phyloP scores from a whole-genome alignment of 1,140 invertebrate genomes.

The Hylyphantes graminicola region DNA sequence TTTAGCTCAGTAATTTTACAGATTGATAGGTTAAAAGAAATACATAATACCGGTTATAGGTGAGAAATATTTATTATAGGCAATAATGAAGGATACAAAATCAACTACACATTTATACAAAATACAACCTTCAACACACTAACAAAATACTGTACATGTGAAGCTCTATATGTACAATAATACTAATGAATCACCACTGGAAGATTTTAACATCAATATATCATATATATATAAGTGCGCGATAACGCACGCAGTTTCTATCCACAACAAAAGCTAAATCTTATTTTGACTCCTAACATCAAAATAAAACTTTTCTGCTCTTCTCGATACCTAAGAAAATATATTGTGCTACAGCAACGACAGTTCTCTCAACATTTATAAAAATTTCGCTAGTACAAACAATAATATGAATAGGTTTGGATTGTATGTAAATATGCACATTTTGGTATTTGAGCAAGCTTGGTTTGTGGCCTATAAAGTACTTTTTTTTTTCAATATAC shows the following conservation, averaged over 20 bases:
- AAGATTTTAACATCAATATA: constrained; percentile 40
- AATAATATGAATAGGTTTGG: constrained; percentile 34
- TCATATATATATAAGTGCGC: neutral
- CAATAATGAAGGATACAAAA: constrained; percentile 44
- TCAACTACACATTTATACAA: constrained; percentile 54
- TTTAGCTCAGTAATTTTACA: no score
- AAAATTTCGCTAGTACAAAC: constrained; percentile 47
- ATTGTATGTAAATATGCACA: constrained; percentile 28
- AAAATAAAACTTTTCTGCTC: constrained; percentile 30
- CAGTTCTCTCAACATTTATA: constrained; percentile 35
- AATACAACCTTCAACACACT: constrained; percentile 54
- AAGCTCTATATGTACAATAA: constrained; percentile 54
- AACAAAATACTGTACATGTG: constrained; percentile 53
- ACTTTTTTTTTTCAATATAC: neutral
- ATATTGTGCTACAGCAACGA: constrained; percentile 37
- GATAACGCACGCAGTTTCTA: constrained; percentile 28
- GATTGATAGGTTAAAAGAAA: neutral
- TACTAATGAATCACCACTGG: constrained; percentile 51
- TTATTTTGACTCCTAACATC: constrained; percentile 2
- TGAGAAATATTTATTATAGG: constrained; percentile 47
- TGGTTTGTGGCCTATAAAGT: constrained; percentile 18
- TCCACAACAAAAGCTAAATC: constrained; percentile 30
- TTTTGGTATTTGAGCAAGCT: constrained; percentile 24
- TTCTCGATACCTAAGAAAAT: constrained; percentile 35
- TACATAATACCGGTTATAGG: neutral